Evolutionary conservation across 2,888 invertebrate genomes (phyloP).

Genomic region (Scaptodrosophila latifasciaeformis): DNA sequence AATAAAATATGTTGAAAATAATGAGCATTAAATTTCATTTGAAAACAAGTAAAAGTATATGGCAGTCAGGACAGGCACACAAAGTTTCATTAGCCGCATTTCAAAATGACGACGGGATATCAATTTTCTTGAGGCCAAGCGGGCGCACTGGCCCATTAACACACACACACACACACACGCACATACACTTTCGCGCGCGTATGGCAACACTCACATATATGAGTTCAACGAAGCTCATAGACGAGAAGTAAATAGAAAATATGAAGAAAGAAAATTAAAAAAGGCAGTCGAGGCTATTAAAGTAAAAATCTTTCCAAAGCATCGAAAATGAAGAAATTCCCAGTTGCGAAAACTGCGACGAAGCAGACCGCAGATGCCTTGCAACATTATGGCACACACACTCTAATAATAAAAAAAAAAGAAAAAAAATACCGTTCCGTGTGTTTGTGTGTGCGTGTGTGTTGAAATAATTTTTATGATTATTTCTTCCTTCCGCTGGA

Average conservation of each 20-base stretch:
- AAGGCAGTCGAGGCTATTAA: conserved; percentile 49
- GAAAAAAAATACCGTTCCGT: conserved; percentile 11
- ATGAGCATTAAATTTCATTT: conserved; percentile 48
- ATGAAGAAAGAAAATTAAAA: conserved; percentile 61
- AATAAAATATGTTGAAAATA: conserved; percentile 24
- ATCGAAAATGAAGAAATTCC: conserved; percentile 55
- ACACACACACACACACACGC: conserved; percentile 14
- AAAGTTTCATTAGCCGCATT: conserved; percentile 55
- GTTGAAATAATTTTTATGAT: conserved; percentile 73
- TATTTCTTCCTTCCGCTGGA: conserved; percentile 71
- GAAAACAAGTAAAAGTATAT: conserved; percentile 32
- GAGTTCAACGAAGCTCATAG: not conserved
- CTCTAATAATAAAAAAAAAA: too few species aligned
- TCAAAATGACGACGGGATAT: conserved; percentile 55
- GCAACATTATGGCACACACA: conserved; percentile 57
- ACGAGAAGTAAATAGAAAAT: conserved; percentile 46
- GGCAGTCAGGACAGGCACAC: conserved; percentile 18
- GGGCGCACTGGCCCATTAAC: conserved; percentile 27
- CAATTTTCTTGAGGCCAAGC: conserved; percentile 30
- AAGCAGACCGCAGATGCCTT: conserved; percentile 40
- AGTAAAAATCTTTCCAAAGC: conserved; percentile 45
- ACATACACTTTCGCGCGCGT: conserved; percentile 13
- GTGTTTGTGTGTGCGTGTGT: conserved; percentile 10
- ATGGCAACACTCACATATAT: not conserved
- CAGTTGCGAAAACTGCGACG: too few species aligned